A percentile compares a stretch with the other conserved stretches of the same genome.
These are phyloP conservation scores for Botia kubotai DNA, from an alignment of 2,797 vertebrate species.

Conservation along the genomic window DNA sequence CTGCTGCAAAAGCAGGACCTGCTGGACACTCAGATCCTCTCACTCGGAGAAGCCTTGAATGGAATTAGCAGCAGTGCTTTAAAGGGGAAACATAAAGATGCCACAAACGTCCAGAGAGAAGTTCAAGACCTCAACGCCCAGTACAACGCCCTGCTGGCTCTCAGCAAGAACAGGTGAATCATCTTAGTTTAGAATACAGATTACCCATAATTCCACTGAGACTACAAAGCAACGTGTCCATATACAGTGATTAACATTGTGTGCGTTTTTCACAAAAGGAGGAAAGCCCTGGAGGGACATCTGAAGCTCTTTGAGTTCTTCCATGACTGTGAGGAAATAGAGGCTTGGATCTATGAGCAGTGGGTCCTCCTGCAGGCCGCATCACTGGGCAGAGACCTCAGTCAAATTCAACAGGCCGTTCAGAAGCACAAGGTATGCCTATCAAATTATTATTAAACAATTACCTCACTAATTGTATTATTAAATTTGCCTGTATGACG, in stretches of 20 bases:
- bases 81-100: constrained; percentile 68
- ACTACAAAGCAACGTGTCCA: neutral
- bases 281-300: constrained; percentile 79
- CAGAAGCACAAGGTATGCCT: constrained; percentile 86
- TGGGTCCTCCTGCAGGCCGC: constrained; percentile 73
- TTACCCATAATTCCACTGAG: too few species aligned
- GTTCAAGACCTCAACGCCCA: constrained; percentile 77
- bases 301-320: constrained; percentile 84
- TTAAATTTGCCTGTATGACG: neutral
- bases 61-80: constrained; percentile 71
- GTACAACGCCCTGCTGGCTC: constrained; percentile 78
- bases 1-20: constrained; percentile 88
- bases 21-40: constrained; percentile 82
- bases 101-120: constrained; percentile 78
- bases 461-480: neutral
- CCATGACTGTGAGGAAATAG: constrained; percentile 84
- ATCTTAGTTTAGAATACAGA: neutral
- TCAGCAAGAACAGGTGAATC: constrained; percentile 84
- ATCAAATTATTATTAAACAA: neutral
- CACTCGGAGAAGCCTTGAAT: constrained; percentile 77
- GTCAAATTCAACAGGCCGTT: constrained; percentile 78
- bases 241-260: neutral
- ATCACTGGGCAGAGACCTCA: constrained; percentile 78
- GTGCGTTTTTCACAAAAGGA: constrained; percentile 70
- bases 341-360: constrained; percentile 83